Conservation (phyloP, 2,113 vertebrate genomes). For the Chamaetylas fuelleborni region DNA sequence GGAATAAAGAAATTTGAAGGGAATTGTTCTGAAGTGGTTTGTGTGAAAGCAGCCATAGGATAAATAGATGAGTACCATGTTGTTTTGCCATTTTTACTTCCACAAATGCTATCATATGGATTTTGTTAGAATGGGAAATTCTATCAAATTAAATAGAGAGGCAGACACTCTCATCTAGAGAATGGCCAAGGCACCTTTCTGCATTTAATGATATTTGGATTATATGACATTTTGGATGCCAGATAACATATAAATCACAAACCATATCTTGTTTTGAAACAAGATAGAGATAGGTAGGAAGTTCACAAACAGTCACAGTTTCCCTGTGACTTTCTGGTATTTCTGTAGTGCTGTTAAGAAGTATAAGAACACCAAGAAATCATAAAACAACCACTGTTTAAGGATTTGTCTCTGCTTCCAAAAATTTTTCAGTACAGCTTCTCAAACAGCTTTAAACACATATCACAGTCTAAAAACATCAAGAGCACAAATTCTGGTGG, state of each 20-base stretch:
- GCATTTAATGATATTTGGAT: neutral
- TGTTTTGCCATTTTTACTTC: neutral
- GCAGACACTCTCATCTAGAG: neutral
- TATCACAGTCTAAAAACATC: neutral
- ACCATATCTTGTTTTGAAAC: neutral
- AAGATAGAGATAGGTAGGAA: neutral
- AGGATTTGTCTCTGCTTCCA: neutral
- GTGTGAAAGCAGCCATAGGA: neutral
- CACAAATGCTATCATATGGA: neutral
- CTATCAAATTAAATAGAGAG: neutral
- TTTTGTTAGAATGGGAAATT: neutral
- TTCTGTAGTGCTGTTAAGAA: neutral
- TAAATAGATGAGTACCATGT: neutral
- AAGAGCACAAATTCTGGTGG: neutral
- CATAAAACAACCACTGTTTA: neutral
- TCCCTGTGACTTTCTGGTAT: neutral
- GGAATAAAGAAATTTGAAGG: neutral
- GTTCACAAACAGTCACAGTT: neutral
- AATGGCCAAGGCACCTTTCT: neutral
- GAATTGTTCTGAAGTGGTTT: neutral
- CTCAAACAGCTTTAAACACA: neutral
- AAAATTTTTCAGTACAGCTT: neutral
- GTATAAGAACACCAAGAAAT: neutral
- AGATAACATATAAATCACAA: neutral
- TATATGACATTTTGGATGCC: neutral